These are phyloP conservation scores for Picathartes gymnocephalus DNA, from an alignment of 2,113 vertebrate genomes.

Conservation along the genomic window DNA sequence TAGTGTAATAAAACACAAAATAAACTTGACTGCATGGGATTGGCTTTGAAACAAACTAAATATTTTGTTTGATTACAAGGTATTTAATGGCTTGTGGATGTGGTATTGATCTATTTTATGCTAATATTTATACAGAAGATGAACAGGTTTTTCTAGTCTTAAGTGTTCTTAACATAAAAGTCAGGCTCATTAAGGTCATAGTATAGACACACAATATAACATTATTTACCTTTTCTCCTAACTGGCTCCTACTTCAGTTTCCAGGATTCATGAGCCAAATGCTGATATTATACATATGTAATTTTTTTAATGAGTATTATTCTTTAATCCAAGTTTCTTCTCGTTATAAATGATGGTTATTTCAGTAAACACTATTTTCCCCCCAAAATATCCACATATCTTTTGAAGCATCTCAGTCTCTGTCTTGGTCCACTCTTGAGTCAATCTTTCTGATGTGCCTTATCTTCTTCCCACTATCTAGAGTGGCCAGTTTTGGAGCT, in stretches of 20 bases:
- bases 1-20: background rate
- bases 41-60: slow-evolving; percentile 10
- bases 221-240: background rate
- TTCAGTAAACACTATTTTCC: background rate
- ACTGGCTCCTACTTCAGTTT: background rate
- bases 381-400: background rate
- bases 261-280: background rate
- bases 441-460: background rate
- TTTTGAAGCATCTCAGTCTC: background rate
- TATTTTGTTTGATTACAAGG: background rate
- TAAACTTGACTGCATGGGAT: background rate
- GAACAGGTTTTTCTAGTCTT: background rate
- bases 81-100: background rate
- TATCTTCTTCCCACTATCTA: background rate
- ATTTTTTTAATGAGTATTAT: background rate
- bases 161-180: background rate
- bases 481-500: background rate
- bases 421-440: background rate
- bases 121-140: background rate
- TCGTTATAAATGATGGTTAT: background rate
- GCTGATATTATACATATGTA: background rate
- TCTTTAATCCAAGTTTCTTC: background rate
- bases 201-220: background rate
- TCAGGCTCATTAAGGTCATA: background rate
- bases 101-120: background rate